phyloP scores from a whole-genome alignment of 2,888 invertebrate species.

The Lobophora halterata region DNA sequence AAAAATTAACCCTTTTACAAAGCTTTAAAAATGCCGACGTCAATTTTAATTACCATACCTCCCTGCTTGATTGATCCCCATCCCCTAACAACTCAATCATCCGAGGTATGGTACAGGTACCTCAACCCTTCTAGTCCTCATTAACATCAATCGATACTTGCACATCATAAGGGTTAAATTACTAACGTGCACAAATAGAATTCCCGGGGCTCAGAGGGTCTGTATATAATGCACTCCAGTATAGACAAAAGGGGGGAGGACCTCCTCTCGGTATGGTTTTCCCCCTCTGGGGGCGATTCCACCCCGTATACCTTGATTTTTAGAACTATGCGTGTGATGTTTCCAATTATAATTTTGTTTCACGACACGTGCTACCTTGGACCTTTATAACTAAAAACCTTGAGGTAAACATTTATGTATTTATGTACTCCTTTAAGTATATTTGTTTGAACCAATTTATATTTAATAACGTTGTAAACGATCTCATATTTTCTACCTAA shows the following conservation, averaged over 20 bases:
- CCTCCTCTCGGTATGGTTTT: constrained; percentile 19
- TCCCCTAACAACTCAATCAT: constrained; percentile 54
- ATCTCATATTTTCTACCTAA: too few relatives aligned
- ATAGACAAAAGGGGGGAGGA: constrained; percentile 47
- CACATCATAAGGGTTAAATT: constrained; percentile 20
- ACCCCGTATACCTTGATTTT: constrained; percentile 64
- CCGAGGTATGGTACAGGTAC: constrained; percentile 52
- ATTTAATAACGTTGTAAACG: too few relatives aligned
- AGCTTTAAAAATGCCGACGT: constrained; percentile 19
- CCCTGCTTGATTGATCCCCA: constrained; percentile 47
- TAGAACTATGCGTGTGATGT: constrained; percentile 49
- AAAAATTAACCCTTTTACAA: constrained; percentile 11
- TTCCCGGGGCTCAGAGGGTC: constrained; percentile 52
- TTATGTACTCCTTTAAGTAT: neutral
- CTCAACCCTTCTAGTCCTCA: constrained; percentile 61
- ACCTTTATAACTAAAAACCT: too few relatives aligned
- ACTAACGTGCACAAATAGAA: constrained; percentile 68
- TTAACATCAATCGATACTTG: constrained; percentile 51
- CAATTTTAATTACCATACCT: constrained; percentile 24
- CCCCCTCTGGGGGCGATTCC: constrained; percentile 37
- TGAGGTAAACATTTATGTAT: too few relatives aligned
- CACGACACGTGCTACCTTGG: neutral
- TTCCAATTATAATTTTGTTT: constrained; percentile 24
- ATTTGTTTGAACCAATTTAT: constrained; percentile 4
- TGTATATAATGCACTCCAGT: constrained; percentile 71